These are phyloP conservation scores for Margaritifera margaritifera DNA, from an alignment of 2,888 invertebrate genomes.

Conservation along the genomic window DNA sequence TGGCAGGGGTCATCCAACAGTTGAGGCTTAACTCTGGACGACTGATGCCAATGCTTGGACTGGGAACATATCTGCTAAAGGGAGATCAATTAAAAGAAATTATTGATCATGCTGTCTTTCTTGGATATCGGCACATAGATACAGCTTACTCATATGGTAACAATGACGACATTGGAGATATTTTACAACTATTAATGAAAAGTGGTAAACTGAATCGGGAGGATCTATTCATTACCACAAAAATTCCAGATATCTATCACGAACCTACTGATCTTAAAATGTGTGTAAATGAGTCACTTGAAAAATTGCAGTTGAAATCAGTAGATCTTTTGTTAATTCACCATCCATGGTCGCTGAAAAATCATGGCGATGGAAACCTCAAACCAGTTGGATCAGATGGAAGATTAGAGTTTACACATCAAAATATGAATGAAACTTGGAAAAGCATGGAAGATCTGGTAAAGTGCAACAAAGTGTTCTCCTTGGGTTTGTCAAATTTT, in stretches of 20 bases:
- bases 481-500: conserved; percentile 62
- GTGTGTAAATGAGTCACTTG: conserved; percentile 47
- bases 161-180: conserved; percentile 52
- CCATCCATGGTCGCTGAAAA: conserved; percentile 54
- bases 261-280: conserved; percentile 32
- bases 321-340: conserved; percentile 61
- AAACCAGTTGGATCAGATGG: conserved; percentile 33
- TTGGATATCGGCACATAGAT: conserved; percentile 58
- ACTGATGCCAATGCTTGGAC: conserved; percentile 43
- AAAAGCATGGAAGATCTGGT: conserved; percentile 45
- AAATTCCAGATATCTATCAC: conserved; percentile 45
- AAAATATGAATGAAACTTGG: conserved; percentile 53
- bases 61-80: conserved; percentile 50
- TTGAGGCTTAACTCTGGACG: conserved; percentile 26
- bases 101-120: conserved; percentile 45
- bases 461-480: conserved; percentile 33
- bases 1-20: conserved; percentile 6
- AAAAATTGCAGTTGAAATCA: conserved; percentile 48
- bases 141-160: conserved; percentile 56
- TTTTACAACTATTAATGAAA: conserved; percentile 36
- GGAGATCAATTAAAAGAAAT: conserved; percentile 41
- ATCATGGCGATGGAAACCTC: conserved; percentile 40
- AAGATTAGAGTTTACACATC: conserved; percentile 31
- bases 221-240: conserved; percentile 57
- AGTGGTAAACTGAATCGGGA: conserved; percentile 43